Evolutionary conservation across 2,113 vertebrate species (phyloP).

Genomic region (Microtus richardsoni): DNA sequence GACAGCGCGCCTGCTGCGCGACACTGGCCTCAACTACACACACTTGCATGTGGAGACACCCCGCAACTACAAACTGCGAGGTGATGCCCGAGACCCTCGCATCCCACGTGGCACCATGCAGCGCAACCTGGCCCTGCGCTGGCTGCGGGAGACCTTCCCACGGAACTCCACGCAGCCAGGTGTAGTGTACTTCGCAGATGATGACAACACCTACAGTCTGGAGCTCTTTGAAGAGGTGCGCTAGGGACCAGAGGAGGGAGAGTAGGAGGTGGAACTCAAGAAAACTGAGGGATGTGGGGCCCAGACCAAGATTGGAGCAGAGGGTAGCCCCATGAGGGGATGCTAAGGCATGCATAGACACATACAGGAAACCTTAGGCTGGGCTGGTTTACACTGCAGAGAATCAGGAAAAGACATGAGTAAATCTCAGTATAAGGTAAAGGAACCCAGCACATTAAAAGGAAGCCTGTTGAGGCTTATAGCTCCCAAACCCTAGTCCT

Average conservation of each 20-base stretch:
- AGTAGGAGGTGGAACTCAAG: background rate
- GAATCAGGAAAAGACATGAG: background rate
- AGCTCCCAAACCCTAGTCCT: too few species aligned
- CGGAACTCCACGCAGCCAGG: conserved; percentile 94
- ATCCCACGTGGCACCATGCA: conserved; percentile 99
- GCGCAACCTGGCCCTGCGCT: conserved; percentile 96
- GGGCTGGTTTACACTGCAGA: too few species aligned
- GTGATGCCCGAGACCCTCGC: conserved; percentile 94
- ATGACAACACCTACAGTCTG: conserved; percentile 99
- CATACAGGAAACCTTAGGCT: accelerated
- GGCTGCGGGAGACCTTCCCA: conserved; percentile 97
- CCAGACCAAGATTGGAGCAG: background rate
- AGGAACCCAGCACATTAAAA: accelerated
- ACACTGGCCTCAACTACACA: conserved; percentile 98
- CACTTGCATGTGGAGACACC: conserved; percentile 99
- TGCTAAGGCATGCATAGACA: too few species aligned
- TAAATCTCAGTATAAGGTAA: background rate
- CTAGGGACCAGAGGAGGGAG: background rate
- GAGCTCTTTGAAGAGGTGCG: conserved; percentile 98
- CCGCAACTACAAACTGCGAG: conserved; percentile 96
- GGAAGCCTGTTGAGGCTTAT: background rate
- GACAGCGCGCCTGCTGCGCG: conserved; percentile 93
- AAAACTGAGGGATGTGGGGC: background rate
- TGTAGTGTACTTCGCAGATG: conserved; percentile 97
- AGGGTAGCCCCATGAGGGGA: background rate